Conservation (phyloP, 2,888 invertebrate genomes). For the Drosophila bunnanda region DNA sequence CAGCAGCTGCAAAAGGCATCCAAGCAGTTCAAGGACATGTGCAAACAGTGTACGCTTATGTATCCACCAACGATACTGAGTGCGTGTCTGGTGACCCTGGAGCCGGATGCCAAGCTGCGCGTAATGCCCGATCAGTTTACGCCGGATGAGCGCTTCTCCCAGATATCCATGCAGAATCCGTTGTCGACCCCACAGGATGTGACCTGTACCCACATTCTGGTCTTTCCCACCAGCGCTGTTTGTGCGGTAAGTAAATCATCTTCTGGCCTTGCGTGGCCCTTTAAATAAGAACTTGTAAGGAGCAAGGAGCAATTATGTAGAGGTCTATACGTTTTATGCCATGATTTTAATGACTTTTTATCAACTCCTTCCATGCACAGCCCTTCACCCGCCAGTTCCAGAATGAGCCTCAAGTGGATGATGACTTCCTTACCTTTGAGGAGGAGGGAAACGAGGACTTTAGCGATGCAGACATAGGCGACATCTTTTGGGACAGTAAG, state of each 20-base stretch:
- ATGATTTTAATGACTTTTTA: neutral
- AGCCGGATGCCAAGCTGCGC: slow-evolving; percentile 94
- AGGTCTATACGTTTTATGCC: neutral
- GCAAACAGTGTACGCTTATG: slow-evolving; percentile 93
- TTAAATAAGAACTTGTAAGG: no score
- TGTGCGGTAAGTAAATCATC: slow-evolving; percentile 88
- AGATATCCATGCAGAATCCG: slow-evolving; percentile 94
- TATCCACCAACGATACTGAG: slow-evolving; percentile 97
- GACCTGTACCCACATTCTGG: slow-evolving; percentile 98
- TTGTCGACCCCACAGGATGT: slow-evolving; percentile 98
- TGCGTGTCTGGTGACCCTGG: slow-evolving; percentile 98
- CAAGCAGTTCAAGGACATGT: slow-evolving; percentile 94
- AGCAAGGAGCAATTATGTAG: no score
- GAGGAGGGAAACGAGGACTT: slow-evolving; percentile 85
- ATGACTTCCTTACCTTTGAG: slow-evolving; percentile 88
- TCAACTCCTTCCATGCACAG: slow-evolving; percentile 41
- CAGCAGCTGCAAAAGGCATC: slow-evolving; percentile 95
- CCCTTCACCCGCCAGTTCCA: slow-evolving; percentile 82
- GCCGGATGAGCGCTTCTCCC: slow-evolving; percentile 96
- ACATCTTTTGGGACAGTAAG: slow-evolving; percentile 89
- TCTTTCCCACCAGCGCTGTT: slow-evolving; percentile 98
- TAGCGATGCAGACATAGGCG: slow-evolving; percentile 86
- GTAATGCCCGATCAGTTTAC: slow-evolving; percentile 98
- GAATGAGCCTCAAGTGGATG: slow-evolving; percentile 86
- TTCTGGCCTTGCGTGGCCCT: no score